These are phyloP conservation scores for Empis livida DNA, from an alignment of 2,888 invertebrate genomes.

Conservation along the genomic window DNA sequence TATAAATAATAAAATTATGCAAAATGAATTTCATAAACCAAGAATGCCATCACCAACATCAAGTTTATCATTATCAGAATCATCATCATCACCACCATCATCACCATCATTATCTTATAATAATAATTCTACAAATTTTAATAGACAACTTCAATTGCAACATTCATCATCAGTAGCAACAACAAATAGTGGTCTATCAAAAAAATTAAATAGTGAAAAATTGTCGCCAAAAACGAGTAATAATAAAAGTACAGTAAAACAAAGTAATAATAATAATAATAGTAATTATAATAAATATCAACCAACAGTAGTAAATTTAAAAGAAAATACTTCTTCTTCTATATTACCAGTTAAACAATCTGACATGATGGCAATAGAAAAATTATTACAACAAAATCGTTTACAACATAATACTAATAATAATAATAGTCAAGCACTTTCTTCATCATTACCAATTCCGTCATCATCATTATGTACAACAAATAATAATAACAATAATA, in stretches of 20 bases:
- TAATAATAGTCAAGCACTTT: neutral
- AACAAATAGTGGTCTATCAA: conserved; percentile 1
- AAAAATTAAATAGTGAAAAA: too few species aligned
- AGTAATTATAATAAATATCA: conserved; percentile 1
- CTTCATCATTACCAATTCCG: conserved; percentile 1
- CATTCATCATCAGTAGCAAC: conserved; percentile 10
- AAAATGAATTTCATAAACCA: conserved; percentile 10
- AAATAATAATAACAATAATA: conserved; percentile 8
- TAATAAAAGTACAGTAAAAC: neutral
- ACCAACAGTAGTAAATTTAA: conserved; percentile 5
- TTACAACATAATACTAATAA: too few species aligned
- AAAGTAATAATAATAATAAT: conserved; percentile 4
- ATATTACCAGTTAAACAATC: neutral
- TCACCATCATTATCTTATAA: neutral
- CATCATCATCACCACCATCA: conserved; percentile 28
- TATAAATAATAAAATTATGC: conserved; percentile 1
- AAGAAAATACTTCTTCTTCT: conserved; percentile 11
- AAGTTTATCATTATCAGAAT: conserved; percentile 27
- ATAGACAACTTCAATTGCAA: conserved; percentile 3
- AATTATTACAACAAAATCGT: neutral
- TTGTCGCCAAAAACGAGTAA: too few species aligned
- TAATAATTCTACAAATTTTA: too few species aligned
- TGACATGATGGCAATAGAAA: neutral
- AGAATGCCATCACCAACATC: conserved; percentile 27
- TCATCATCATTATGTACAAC: conserved; percentile 1